Base-by-base conservation (phyloP, 2,888 invertebrate genomes). In the Celastrina argiolus region DNA sequence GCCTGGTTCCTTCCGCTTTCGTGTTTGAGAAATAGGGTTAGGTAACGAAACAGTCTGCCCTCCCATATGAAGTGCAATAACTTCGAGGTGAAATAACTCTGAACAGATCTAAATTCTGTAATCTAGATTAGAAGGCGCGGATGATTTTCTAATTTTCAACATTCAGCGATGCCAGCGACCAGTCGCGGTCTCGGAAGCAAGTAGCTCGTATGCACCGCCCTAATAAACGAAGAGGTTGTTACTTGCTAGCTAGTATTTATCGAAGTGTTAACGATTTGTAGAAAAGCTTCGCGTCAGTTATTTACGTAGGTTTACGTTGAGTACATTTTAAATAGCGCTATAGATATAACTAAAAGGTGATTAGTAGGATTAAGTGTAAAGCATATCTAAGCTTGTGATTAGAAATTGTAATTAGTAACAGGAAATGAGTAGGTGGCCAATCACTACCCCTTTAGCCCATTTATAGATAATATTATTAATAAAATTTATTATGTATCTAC, bases 381-480 rank as follows among this genome's bases (percentile, higher is more conserved):
- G 36, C 12, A 36, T 36, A 7, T 10, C 10, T 36, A 36, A 12
- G 5, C 51, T 22, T 12, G 12, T 51, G 51, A 51, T 51, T 22
- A 51, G 51, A 22, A 51, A 51, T 12, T 14, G 51, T 51, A 51
- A 51, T 51, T 59, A 34, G 31, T 59, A 34, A 16, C n/a, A n/a
- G 26, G 10, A 34, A 59, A 2, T n/a, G n/a, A 3, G 12, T 58
- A 58, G 31, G 31, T 31, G 7, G 42, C 42, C 42, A n/a, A 6
- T 7, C 16, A 16, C 42, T 16, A 42, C 42, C 16, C 16, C 16
- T 16, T 31, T 31, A 6, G 7, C 5, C 5, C 7, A 31, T 31
- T 31, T 5, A 31, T 4, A 4, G 31, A 31, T 31, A 31, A 31
- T 5, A n/a, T n/a, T n/a, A n/a, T n/a, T n/a, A n/a, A n/a, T n/a